Evolutionary conservation across 2,888 invertebrate species (phyloP).

Genomic region (Cataglyphis cursor): DNA sequence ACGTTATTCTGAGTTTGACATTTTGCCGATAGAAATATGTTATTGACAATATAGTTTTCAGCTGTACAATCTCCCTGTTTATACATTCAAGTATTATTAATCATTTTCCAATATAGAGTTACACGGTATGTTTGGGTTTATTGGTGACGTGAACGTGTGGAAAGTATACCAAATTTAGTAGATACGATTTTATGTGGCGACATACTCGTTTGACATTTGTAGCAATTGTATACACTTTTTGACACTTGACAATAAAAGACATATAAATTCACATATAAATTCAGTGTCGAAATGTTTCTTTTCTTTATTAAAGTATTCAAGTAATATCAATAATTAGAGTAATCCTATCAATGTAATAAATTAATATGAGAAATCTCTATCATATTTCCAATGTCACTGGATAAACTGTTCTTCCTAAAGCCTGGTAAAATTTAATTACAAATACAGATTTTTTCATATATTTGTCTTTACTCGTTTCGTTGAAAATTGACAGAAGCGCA

Average conservation of each 20-base stretch:
- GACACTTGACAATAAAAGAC: constrained; percentile 8
- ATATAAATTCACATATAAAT: not conserved
- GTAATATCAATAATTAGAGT: not conserved
- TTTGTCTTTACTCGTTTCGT: not conserved
- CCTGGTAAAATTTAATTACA: not conserved
- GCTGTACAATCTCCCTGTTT: constrained; percentile 29
- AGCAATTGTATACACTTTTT: not conserved
- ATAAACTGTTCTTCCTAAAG: not conserved
- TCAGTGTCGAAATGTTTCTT: not conserved
- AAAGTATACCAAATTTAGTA: constrained; percentile 20
- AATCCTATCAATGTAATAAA: not conserved
- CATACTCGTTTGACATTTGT: not conserved
- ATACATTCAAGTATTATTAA: constrained; percentile 51
- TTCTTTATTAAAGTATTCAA: not conserved
- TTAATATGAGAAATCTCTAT: not conserved
- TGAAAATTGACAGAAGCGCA: not conserved
- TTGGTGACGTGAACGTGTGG: constrained; percentile 16
- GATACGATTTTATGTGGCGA: constrained; percentile 24
- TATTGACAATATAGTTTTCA: constrained; percentile 49
- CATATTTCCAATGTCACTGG: constrained; percentile 10
- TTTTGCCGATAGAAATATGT: constrained; percentile 36
- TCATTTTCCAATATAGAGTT: constrained; percentile 43
- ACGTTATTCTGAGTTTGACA: constrained; percentile 39
- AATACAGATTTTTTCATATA: not conserved
- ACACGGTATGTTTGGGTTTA: constrained; percentile 14